phyloP scores from a whole-genome alignment of 1,140 invertebrate genomes.

The Nymphalis io region DNA sequence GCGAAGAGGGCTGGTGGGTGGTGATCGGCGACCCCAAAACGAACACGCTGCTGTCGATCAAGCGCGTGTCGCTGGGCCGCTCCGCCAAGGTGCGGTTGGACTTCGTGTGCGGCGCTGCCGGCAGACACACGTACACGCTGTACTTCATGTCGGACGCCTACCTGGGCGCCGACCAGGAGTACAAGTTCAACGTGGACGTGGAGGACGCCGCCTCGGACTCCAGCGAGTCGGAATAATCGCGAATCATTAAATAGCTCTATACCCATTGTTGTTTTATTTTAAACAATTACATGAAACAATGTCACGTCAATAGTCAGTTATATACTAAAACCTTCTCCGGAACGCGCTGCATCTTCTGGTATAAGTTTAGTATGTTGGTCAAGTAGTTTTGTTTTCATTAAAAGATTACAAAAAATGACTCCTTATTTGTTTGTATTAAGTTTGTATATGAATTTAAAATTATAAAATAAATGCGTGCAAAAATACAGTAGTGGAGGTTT shows the following conservation, averaged over 20 bases:
- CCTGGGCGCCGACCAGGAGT: conserved; percentile 98
- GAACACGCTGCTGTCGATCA: conserved; percentile 98
- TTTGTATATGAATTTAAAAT: no score
- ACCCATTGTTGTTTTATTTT: neutral
- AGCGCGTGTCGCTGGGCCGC: conserved; percentile 95
- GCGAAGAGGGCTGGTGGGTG: conserved; percentile 99
- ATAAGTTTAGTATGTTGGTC: no score
- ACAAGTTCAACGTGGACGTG: conserved; percentile 92
- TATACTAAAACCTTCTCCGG: no score
- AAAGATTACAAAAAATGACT: no score
- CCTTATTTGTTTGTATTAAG: no score
- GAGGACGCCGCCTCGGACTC: conserved; percentile 82
- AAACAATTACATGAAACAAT: no score
- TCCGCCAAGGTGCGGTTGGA: conserved; percentile 96
- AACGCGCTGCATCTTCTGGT: no score
- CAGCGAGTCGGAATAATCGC: conserved; percentile 47
- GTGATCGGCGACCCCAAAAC: conserved; percentile 98
- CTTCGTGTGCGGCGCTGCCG: conserved; percentile 94
- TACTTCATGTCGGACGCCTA: conserved; percentile 99
- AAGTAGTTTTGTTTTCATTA: no score
- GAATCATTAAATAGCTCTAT: no score
- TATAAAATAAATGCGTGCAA: no score
- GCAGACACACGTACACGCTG: conserved; percentile 94
- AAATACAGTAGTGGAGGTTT: no score
- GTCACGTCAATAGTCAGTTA: no score